phyloP scores from a whole-genome alignment of 2,888 invertebrate species.

The Psococerastis gibbosa region DNA sequence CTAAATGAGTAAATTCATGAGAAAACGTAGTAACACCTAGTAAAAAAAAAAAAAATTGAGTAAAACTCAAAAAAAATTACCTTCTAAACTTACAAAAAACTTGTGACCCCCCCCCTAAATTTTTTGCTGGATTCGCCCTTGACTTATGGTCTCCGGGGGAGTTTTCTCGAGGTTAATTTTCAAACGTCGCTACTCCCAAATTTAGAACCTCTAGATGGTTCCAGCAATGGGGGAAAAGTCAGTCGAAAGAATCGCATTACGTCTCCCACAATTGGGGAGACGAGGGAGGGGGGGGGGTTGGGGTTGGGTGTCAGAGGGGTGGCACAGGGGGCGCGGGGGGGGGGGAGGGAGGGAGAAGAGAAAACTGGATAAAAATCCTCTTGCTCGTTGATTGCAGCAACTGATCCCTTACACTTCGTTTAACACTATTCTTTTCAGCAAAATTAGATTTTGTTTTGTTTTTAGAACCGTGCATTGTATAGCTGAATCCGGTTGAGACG shows the following conservation, averaged over 20 bases:
- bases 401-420: conserved; percentile 10
- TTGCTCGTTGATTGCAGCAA: conserved; percentile 8
- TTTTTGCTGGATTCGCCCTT: too few species aligned
- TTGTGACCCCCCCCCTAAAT: too few species aligned
- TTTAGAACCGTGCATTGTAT: conserved; percentile 4
- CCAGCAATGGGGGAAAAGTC: conserved; percentile 1
- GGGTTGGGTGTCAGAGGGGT: background rate
- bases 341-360: conserved; percentile 2
- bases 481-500: too few species aligned
- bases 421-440: conserved; percentile 9
- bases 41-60: too few species aligned
- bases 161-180: too few species aligned
- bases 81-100: too few species aligned
- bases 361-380: conserved; percentile 10
- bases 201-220: too few species aligned
- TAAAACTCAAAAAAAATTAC: too few species aligned
- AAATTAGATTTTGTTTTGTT: conserved; percentile 11
- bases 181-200: too few species aligned
- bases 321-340: conserved; percentile 1
- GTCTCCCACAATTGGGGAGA: conserved; percentile 5
- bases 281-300: background rate
- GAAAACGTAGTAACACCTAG: too few species aligned
- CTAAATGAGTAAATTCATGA: too few species aligned
- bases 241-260: conserved; percentile 6
- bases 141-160: too few species aligned